Base-by-base conservation (phyloP, 1,140 invertebrate species). In the Fopius arisanus region DNA sequence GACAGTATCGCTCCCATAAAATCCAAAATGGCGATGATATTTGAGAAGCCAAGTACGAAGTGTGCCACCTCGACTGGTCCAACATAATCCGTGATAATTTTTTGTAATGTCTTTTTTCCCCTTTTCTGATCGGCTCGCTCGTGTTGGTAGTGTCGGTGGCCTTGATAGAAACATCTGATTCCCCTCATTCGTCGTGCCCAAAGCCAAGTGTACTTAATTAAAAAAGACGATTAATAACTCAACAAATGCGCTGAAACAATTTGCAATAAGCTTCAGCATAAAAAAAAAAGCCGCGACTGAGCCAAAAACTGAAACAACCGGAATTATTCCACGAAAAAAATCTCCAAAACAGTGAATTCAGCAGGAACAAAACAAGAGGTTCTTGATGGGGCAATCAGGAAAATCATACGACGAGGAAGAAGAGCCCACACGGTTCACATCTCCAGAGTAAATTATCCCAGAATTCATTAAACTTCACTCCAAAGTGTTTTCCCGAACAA, bases 141-240 rank as follows among this genome's bases (percentile, higher is more conserved):
- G 19, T 67, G 43, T 5, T 33, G 29, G 59, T 31, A 40, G n/a
- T 37, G 67, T 73, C 66, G 65, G 78, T 80, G 79, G 78, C 80
- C 80, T 81, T 81, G 79, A 75, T 74, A 70, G 76, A 80, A 80
- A 65, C 79, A 80, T 76, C 75, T 77, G 76, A 78, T 74, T 79
- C 54, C 62, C 62, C 62, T 33, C 54, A 26, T 26, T 31, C 29
- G 31, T 33, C 28, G n/a, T 31, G 28, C n/a, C 62, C 62, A 66
- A 59, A 23, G 16, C 62, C 67, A 41, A 76, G 78, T 80, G 79
- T 81, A 81, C 78, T 81, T 81, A 80, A 81, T 81, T 79, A n/a
- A 62, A 48, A 37, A 67, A 66, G 29, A 29, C 26, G 26, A 65
- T 33, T 65, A 29, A 65, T 65, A 65, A 65, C 33, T 65, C n/a